A percentile compares a stretch with the other conserved stretches of the same genome.
Evolutionary conservation across 2,797 vertebrate genomes (phyloP).

Genomic region (Falco naumanni): DNA sequence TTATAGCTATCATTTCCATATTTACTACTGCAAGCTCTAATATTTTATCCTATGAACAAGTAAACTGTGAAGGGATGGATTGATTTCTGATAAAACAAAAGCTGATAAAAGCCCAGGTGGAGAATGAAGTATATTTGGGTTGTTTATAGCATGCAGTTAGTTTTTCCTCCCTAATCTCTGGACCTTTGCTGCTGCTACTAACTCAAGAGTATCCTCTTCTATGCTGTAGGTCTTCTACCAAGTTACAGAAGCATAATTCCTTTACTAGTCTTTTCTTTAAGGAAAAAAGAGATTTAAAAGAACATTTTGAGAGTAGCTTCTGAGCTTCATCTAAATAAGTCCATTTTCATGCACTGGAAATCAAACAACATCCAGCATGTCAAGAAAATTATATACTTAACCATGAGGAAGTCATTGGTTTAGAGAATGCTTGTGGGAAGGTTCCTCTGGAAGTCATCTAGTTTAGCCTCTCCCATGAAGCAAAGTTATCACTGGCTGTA

Average conservation of each 20-base stretch:
- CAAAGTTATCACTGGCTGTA: neutral
- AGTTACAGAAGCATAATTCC: neutral
- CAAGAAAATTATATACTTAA: conserved; percentile 19
- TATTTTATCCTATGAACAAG: conserved; percentile 61
- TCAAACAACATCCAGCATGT: neutral
- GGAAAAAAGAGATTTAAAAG: neutral
- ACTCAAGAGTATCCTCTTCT: conserved; percentile 51
- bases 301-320: neutral
- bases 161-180: conserved; percentile 63
- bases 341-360: neutral
- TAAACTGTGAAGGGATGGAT: conserved; percentile 47
- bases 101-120: conserved; percentile 49
- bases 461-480: neutral
- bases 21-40: conserved; percentile 65
- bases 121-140: conserved; percentile 58
- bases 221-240: neutral
- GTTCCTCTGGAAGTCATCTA: neutral
- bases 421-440: neutral
- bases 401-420: conserved; percentile 17
- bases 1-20: conserved; percentile 49
- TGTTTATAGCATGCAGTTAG: conserved; percentile 54
- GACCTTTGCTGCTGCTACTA: conserved; percentile 61
- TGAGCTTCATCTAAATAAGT: neutral
- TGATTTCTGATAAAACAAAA: conserved; percentile 66
- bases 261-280: neutral